Evolutionary conservation across 2,888 invertebrate species (phyloP), one percentile per base, ranked within the genome.

Genomic region (Diarsia dahlii): DNA sequence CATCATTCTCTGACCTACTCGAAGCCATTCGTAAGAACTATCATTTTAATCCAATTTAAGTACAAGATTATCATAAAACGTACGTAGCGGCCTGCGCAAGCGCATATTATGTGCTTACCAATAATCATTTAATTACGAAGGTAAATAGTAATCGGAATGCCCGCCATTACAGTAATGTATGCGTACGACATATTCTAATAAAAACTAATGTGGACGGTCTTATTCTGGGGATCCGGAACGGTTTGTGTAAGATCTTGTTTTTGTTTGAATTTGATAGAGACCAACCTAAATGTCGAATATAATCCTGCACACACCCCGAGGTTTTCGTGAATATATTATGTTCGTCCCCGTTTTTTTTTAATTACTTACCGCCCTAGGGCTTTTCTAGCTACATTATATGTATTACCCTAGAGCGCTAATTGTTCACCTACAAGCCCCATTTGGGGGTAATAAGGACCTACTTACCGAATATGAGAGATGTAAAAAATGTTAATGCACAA

Each of bases 71-170:
- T 79, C 89, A 87, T 88, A 84, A 89, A 87, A 86, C 77, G 74
- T 77, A 77, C 76, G 70, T 71, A 89, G 78, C 86, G 78, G 78
- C 48, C 65, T 54, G 20, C 74, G 75, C 76, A 87, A 86, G 89
- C 81, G 84, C 84, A 84, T 75, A 92, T 92, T 92, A 92, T 86
- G 90, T 89, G 81, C 90, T 88, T 90, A 89, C 90, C 90, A 91
- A 92, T 93, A 91, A 93, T 92, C 91, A 91, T 92, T 91, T 91
- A 91, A 91, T 90, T 91, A 92, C 85, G 88, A 89, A 89, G 89
- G 88, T 90, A 90, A 91, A 91, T 90, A 89, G 86, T 87, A 89
- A 90, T 90, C 82, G 87, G 87, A 84, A 90, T 88, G 87, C 74
- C 76, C 63, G 70, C 84, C 84, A 92, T 93, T 92, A 91, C 86